Percentiles rank a stretch among this genome's conserved stretches.
Evolutionary conservation across 2,797 vertebrate species (phyloP).

Genomic region (Ctenochaetus hawaiiensis): DNA sequence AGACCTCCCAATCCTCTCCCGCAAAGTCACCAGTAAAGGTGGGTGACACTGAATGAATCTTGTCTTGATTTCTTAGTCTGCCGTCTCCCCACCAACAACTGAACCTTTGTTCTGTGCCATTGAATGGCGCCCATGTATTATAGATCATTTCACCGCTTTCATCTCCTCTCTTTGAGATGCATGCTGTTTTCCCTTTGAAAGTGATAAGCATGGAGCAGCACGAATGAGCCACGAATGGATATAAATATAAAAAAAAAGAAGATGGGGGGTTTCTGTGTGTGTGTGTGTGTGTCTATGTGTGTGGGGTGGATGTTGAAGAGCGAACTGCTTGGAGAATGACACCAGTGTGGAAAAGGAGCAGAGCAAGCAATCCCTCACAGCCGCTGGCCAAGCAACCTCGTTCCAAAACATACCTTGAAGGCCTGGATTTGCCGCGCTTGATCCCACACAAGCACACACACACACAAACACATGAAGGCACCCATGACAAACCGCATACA

Average conservation of each 20-base stretch:
- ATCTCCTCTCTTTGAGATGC: constrained; percentile 68
- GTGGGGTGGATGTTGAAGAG: no score
- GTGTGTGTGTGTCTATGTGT: not conserved
- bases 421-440: constrained; percentile 8
- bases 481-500: not conserved
- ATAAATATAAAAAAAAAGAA: constrained; percentile 3
- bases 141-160: constrained; percentile 78
- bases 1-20: constrained; percentile 1
- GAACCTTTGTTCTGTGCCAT: constrained; percentile 55
- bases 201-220: constrained; percentile 41
- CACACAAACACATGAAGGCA: not conserved
- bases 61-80: constrained; percentile 37
- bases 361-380: constrained; percentile 46
- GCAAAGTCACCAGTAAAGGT: constrained; percentile 31
- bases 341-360: constrained; percentile 40
- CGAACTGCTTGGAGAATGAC: constrained; percentile 35
- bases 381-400: not conserved
- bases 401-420: constrained; percentile 22
- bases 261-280: not conserved
- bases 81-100: constrained; percentile 20
- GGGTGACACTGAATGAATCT: constrained; percentile 34
- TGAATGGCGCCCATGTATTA: constrained; percentile 69
- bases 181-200: constrained; percentile 69
- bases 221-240: constrained; percentile 24
- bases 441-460: not conserved